Percentiles rank a stretch among this genome's conserved stretches.
Evolutionary conservation across 2,888 invertebrate genomes (phyloP).

Genomic region (Abscondita cerata): DNA sequence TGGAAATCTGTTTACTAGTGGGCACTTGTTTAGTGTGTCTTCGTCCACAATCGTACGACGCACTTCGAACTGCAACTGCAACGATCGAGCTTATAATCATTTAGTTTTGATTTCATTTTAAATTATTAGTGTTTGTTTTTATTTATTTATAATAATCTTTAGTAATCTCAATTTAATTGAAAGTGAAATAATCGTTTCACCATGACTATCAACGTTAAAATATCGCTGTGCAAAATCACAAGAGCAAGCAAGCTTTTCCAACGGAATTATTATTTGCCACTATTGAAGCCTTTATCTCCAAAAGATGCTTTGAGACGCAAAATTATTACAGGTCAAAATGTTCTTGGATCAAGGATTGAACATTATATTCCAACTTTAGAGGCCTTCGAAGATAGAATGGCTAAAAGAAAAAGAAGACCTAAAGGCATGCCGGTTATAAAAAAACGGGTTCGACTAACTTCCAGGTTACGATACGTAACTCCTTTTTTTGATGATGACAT

Average conservation of each 20-base stretch:
- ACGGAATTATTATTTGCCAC: constrained; percentile 81
- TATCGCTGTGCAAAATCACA: constrained; percentile 77
- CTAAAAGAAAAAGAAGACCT: constrained; percentile 48
- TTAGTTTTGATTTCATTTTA: constrained; percentile 20
- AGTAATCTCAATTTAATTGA: not conserved
- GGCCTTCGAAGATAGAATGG: constrained; percentile 52
- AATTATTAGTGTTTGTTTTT: constrained; percentile 21
- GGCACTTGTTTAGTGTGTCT: constrained; percentile 44
- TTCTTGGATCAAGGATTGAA: constrained; percentile 64
- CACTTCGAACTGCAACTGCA: constrained; percentile 43
- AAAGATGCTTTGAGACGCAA: constrained; percentile 82
- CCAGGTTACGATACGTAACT: constrained; percentile 50
- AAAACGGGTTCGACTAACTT: constrained; percentile 50
- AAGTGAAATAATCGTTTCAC: not conserved
- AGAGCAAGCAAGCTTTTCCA: constrained; percentile 80
- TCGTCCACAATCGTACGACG: constrained; percentile 45
- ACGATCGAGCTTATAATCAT: constrained; percentile 29
- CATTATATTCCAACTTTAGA: constrained; percentile 80
- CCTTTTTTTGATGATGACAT: constrained; percentile 54
- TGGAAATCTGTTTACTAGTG: constrained; percentile 55
- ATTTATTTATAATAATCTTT: not conserved
- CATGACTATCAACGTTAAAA: constrained; percentile 56
- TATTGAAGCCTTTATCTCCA: constrained; percentile 80
- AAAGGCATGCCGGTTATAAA: constrained; percentile 56
- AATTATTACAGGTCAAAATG: constrained; percentile 77